phyloP scores from a whole-genome alignment of 2,888 invertebrate species.

The Agrenia bidenticulata region DNA sequence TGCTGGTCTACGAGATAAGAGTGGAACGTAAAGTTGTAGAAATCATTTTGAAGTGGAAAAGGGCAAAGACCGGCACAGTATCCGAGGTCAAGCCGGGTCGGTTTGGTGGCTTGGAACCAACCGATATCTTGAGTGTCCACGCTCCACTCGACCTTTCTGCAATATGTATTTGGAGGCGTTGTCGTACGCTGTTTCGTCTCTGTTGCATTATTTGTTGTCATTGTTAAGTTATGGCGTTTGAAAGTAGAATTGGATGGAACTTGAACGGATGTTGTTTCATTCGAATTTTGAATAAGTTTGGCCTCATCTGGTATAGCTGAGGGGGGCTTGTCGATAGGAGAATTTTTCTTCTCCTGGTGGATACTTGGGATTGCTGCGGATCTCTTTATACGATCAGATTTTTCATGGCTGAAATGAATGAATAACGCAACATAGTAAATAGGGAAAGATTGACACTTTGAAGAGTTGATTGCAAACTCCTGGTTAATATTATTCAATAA shows the following conservation, averaged over 20 bases:
- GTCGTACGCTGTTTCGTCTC: no score
- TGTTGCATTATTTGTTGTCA: background rate
- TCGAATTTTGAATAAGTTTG: no score
- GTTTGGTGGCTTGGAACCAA: conserved; percentile 27
- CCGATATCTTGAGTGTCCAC: conserved; percentile 22
- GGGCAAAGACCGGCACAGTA: conserved; percentile 42
- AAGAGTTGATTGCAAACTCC: no score
- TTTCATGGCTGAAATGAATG: background rate
- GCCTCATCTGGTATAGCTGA: no score
- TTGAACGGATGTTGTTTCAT: no score
- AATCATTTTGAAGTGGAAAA: conserved; percentile 31
- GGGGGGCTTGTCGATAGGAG: no score
- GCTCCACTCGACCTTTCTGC: conserved; percentile 24
- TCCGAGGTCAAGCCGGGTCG: conserved; percentile 36
- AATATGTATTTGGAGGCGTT: conserved; percentile 9
- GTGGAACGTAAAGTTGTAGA: conserved; percentile 39
- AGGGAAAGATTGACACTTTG: no score
- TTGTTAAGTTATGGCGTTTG: no score
- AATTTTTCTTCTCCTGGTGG: no score
- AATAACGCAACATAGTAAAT: no score
- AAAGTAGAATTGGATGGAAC: no score
- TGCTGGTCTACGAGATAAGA: conserved; percentile 34
- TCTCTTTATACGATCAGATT: conserved; percentile 3
- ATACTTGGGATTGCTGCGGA: background rate
- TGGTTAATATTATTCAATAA: no score